Percentiles rank a stretch among this genome's conserved stretches.
phyloP scores from a whole-genome alignment of 2,888 invertebrate genomes.

The Oxystoma pomonae region DNA sequence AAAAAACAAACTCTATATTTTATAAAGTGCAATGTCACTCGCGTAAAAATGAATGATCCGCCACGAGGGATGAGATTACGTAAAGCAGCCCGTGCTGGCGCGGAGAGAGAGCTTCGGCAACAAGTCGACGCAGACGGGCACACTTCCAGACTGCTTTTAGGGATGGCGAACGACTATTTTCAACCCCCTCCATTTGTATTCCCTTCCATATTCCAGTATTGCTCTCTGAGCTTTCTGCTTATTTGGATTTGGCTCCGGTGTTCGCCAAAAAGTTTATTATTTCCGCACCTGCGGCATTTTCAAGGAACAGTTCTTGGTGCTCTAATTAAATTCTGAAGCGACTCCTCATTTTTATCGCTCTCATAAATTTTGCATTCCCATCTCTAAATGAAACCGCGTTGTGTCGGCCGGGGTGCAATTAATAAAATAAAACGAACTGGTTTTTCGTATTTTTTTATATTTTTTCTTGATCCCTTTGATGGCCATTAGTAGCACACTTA shows the following conservation, averaged over 20 bases:
- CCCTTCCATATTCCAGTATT: slow-evolving; percentile 35
- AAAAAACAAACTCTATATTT: too few species aligned
- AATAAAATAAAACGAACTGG: too few species aligned
- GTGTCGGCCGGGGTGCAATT: too few species aligned
- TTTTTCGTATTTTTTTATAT: too few species aligned
- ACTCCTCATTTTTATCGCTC: too few species aligned
- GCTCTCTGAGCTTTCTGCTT: slow-evolving; percentile 36
- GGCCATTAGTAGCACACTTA: too few species aligned
- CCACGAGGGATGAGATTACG: background rate
- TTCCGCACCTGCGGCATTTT: slow-evolving; percentile 22
- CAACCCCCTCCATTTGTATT: slow-evolving; percentile 27
- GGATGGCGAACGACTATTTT: slow-evolving; percentile 4
- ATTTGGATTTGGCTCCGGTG: slow-evolving; percentile 21
- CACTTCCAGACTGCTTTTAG: slow-evolving; percentile 20
- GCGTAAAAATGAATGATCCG: background rate
- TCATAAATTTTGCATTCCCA: too few species aligned
- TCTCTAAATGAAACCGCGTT: too few species aligned
- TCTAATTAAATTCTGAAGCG: background rate
- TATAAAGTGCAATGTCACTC: background rate
- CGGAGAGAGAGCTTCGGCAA: slow-evolving; percentile 11
- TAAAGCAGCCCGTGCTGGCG: background rate
- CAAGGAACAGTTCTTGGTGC: background rate
- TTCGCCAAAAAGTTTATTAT: slow-evolving; percentile 24
- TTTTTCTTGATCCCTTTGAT: too few species aligned
- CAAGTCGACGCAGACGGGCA: slow-evolving; percentile 21